phyloP scores from a whole-genome alignment of 2,888 invertebrate genomes.

The Synanthedon andrenaeformis region DNA sequence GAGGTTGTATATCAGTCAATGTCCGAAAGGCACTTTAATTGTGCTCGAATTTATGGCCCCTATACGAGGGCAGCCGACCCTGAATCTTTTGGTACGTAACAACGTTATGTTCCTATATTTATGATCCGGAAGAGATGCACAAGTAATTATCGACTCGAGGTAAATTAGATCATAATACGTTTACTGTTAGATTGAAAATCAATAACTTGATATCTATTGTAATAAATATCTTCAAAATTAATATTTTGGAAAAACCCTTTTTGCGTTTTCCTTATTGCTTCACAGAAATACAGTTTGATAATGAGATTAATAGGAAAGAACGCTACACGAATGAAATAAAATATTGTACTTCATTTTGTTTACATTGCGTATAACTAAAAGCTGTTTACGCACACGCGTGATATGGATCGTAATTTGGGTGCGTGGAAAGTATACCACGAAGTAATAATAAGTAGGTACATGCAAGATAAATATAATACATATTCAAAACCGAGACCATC shows the following conservation, averaged over 20 bases:
- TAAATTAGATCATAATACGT: conserved; percentile 5
- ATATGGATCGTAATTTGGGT: background rate
- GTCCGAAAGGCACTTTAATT: conserved; percentile 58
- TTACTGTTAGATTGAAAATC: conserved; percentile 3
- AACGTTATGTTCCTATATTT: conserved; percentile 15
- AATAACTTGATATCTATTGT: conserved; percentile 2
- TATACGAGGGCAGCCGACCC: conserved; percentile 2
- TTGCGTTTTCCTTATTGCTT: no score
- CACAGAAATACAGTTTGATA: no score
- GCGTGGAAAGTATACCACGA: background rate
- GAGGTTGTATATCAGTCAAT: conserved; percentile 62
- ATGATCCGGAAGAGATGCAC: conserved; percentile 9
- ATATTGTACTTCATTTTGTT: background rate
- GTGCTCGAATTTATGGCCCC: conserved; percentile 48
- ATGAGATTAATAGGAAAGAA: no score
- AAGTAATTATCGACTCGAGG: conserved; percentile 12
- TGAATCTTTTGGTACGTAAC: conserved; percentile 5
- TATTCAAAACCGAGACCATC: conserved; percentile 1
- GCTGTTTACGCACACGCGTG: background rate
- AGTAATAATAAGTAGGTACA: background rate
- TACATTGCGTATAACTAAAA: background rate
- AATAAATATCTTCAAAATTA: conserved; percentile 1
- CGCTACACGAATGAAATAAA: background rate
- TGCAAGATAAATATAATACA: background rate
- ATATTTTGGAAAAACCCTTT: no score